Conservation (phyloP, 2,113 vertebrate genomes). For the Lamprologus speciosus region DNA sequence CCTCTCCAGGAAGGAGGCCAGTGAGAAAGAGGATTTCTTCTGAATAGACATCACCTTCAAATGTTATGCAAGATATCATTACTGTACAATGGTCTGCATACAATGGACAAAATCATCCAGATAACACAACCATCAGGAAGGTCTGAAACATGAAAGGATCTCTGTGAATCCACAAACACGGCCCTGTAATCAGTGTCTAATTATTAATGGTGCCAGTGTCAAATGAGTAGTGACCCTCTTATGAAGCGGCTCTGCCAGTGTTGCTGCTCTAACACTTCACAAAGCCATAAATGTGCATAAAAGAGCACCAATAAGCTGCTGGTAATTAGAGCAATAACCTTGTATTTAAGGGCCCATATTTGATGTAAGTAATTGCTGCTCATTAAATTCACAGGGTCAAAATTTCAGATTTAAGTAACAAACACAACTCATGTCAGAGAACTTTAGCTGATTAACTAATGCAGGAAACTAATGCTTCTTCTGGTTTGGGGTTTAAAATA, state of each 20-base stretch:
- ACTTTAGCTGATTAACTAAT: not conserved
- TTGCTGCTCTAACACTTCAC: not conserved
- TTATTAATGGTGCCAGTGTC: not conserved
- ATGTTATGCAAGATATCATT: not conserved
- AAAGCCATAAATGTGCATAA: not conserved
- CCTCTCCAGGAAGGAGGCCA: conserved; percentile 92
- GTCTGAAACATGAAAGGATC: not conserved
- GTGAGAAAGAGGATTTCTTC: conserved; percentile 90
- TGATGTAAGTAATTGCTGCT: not conserved
- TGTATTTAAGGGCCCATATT: not conserved
- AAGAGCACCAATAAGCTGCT: not conserved
- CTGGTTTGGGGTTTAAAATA: not conserved
- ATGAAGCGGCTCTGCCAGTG: not conserved
- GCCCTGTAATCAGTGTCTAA: not conserved
- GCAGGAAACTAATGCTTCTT: not conserved
- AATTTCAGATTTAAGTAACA: not conserved
- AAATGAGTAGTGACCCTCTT: not conserved
- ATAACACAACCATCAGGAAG: not conserved
- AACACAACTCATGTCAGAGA: not conserved
- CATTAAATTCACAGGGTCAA: not conserved
- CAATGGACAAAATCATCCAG: not conserved
- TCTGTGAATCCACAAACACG: not conserved
- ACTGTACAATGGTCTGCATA: not conserved
- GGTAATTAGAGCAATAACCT: not conserved
- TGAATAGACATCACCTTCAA: conserved; percentile 89